A percentile compares a stretch with the other conserved stretches of the same genome.
These are phyloP conservation scores for Chelmon rostratus DNA, from an alignment of 2,797 vertebrate genomes.

Conservation along the genomic window DNA sequence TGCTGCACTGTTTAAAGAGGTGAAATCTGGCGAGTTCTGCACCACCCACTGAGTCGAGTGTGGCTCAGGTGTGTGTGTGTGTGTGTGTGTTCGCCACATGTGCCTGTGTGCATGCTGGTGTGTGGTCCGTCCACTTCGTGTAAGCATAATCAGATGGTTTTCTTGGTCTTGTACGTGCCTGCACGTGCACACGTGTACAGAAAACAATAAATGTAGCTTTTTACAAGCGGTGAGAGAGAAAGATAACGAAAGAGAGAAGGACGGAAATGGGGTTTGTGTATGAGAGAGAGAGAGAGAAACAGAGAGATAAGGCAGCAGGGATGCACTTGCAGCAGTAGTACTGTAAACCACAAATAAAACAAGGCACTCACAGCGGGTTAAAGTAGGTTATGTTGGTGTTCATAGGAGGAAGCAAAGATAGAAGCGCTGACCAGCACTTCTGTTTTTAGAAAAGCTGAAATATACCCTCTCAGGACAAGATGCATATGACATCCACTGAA, in stretches of 20 bases:
- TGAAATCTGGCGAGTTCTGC: constrained; percentile 43
- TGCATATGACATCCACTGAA: neutral
- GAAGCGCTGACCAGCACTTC: neutral
- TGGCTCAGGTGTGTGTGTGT: constrained; percentile 67
- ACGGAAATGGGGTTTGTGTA: neutral
- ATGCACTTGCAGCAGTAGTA: neutral
- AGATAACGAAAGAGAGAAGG: neutral
- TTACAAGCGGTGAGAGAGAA: neutral
- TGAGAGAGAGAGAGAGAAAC: neutral
- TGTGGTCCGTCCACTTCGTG: constrained; percentile 69
- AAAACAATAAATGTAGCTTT: constrained; percentile 44
- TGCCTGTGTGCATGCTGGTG: constrained; percentile 50
- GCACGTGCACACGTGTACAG: constrained; percentile 18
- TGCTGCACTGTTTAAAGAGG: constrained; percentile 51
- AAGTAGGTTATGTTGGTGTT: neutral
- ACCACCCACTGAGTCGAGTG: constrained; percentile 69
- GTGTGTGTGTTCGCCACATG: constrained; percentile 68
- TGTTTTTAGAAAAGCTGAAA: neutral
- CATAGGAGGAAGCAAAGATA: neutral
- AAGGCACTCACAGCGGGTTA: neutral
- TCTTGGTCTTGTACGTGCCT: constrained; percentile 37
- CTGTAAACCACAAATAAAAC: constrained; percentile 10
- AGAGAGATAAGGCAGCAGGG: constrained; percentile 1
- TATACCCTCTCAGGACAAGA: neutral
- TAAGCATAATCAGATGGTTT: constrained; percentile 68